Conservation (phyloP, 2,113 vertebrate species). For the Cebidichthys violaceus region DNA sequence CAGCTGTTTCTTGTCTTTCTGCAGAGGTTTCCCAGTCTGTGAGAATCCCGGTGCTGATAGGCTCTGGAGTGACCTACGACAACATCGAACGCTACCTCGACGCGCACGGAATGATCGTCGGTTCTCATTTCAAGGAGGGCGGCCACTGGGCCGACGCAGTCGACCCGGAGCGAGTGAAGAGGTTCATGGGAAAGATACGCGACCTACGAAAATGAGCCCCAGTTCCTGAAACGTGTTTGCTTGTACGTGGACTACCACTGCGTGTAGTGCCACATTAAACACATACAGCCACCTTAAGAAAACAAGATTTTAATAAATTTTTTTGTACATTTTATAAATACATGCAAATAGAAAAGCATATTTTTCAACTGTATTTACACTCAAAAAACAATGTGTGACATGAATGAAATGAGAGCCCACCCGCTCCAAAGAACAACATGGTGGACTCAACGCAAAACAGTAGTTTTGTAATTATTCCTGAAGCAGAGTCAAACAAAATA, state of each 20-base stretch:
- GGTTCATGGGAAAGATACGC: conserved; percentile 85
- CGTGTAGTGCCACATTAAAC: conserved; percentile 12
- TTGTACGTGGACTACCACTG: neutral
- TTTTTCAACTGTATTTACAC: conserved; percentile 59
- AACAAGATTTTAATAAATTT: conserved; percentile 70
- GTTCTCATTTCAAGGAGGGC: conserved; percentile 89
- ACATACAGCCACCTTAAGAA: conserved; percentile 32
- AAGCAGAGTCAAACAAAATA: neutral
- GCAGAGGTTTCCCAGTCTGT: conserved; percentile 82
- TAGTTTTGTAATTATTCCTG: conserved; percentile 5
- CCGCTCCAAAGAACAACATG: conserved; percentile 32
- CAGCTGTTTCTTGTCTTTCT: conserved; percentile 34
- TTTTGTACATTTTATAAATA: conserved; percentile 76
- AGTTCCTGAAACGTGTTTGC: neutral
- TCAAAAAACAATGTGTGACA: conserved; percentile 17
- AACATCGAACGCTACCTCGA: conserved; percentile 82
- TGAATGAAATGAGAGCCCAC: neutral
- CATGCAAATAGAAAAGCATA: conserved; percentile 46
- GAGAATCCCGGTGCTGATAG: conserved; percentile 85
- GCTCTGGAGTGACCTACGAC: conserved; percentile 88
- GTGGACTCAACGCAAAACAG: conserved; percentile 35
- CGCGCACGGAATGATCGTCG: conserved; percentile 85
- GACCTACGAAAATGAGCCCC: conserved; percentile 75
- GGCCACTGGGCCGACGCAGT: conserved; percentile 87
- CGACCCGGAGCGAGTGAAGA: conserved; percentile 82